Base-by-base conservation (phyloP, 2,113 vertebrate genomes). In the Pomatorhinus ruficollis region DNA sequence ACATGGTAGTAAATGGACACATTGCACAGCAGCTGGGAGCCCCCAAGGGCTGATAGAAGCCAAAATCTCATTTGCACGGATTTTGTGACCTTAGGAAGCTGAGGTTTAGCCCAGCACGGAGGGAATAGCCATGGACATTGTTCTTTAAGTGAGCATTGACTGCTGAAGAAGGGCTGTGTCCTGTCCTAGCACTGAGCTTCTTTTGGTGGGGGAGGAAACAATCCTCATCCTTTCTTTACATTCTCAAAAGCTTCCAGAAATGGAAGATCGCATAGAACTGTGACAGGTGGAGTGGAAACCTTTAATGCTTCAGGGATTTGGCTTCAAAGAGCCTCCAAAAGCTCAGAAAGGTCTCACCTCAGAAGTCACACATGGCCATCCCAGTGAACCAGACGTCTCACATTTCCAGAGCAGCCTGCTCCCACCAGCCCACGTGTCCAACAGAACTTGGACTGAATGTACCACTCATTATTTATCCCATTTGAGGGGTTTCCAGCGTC, bases 1-100 rank as follows among this genome's bases (percentile, higher is more conserved):
- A 3, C 1, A 0, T 0, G 1, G 13, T 57, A 35, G 19, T 70
- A 74, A 75, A 70, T 40, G 0, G 3, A 89, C 28, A 35, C 40
- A 61, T 61, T 39, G n/a, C n/a, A 20, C n/a, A 63, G 40, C n/a
- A 74, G 10, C 68, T 87, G 50, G 20, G 10, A 83, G 15, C 22
- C 56, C 54, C 12, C 28, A 93, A 8, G 40, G 35, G 10, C 50
- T 84, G n/a, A 3, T 10, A 42, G 35, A 71, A 50, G 37, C 47
- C 56, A 77, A 37, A 77, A 61, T 70, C 20, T 78, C 17, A 15
- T 94, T 70, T 89, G 13, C 56, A 63, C 12, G 23, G 42, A 22
- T 85, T 75, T 92, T 57, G 42, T 71, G 42, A 49, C 5, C 7
- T 22, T 42, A 35, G 20, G 25, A 69, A 85, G 11, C 61, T 85